Evolutionary conservation across 2,888 invertebrate genomes (phyloP).

Genomic region (Lithophane socia): DNA sequence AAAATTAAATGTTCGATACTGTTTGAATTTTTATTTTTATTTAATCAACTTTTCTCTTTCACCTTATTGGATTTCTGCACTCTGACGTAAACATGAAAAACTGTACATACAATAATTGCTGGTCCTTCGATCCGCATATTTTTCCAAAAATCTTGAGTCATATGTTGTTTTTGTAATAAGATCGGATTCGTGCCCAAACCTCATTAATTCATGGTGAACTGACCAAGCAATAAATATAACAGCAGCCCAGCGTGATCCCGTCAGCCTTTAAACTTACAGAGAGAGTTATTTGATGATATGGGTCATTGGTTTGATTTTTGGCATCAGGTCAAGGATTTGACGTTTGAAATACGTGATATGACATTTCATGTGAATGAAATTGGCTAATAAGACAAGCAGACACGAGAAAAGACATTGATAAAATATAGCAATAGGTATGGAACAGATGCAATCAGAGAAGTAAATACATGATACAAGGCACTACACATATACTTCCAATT

Average conservation of each 20-base stretch:
- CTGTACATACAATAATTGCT: neutral
- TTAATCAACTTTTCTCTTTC: neutral
- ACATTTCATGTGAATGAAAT: neutral
- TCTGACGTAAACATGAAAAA: neutral
- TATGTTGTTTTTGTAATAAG: slow-evolving; percentile 2
- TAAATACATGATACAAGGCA: neutral
- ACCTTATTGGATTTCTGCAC: neutral
- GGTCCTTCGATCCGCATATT: too few relatives aligned
- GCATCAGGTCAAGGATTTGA: neutral
- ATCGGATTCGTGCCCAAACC: neutral
- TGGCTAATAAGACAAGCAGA: neutral
- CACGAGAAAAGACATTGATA: neutral
- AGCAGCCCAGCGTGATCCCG: neutral
- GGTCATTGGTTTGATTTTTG: neutral
- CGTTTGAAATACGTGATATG: neutral
- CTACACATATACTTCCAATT: slow-evolving; percentile 27
- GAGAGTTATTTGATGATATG: neutral
- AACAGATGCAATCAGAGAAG: slow-evolving; percentile 6
- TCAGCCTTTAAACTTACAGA: neutral
- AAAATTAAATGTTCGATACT: slow-evolving; percentile 56
- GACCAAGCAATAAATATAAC: slow-evolving; percentile 2
- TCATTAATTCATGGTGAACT: neutral
- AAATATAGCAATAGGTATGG: neutral
- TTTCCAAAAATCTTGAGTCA: neutral
- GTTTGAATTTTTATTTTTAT: neutral